These are phyloP conservation scores for Spisula solida DNA, from an alignment of 2,888 invertebrate genomes.

Conservation along the genomic window DNA sequence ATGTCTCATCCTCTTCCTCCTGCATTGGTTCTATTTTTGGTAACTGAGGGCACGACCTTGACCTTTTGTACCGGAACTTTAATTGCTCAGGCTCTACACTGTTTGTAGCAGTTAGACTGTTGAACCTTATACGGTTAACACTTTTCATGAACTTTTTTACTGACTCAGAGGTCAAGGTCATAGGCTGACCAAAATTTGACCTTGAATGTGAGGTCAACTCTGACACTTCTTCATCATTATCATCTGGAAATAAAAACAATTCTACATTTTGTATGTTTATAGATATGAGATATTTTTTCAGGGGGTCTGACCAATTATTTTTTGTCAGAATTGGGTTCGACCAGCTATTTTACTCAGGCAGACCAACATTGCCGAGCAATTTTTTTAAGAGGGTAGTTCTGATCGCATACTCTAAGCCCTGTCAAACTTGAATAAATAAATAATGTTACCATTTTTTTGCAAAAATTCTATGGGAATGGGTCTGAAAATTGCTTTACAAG, in stretches of 20 bases:
- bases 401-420: too few relatives aligned
- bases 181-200: slow-evolving; percentile 24
- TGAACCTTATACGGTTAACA: slow-evolving; percentile 84
- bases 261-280: too few relatives aligned
- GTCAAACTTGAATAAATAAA: too few relatives aligned
- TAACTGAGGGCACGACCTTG: slow-evolving; percentile 77
- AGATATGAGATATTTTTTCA: too few relatives aligned
- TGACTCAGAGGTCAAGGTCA: slow-evolving; percentile 81
- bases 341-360: too few relatives aligned
- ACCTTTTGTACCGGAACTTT: slow-evolving; percentile 66
- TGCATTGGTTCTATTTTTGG: slow-evolving; percentile 66
- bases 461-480: too few relatives aligned
- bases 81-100: slow-evolving; percentile 55
- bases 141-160: slow-evolving; percentile 85
- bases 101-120: slow-evolving; percentile 77
- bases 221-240: slow-evolving; percentile 79
- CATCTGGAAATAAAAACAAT: slow-evolving; percentile 62
- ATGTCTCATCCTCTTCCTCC: slow-evolving; percentile 67
- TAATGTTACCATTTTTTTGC: too few relatives aligned
- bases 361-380: too few relatives aligned
- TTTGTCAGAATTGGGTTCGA: too few relatives aligned
- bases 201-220: slow-evolving; percentile 71
- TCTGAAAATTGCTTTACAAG: too few relatives aligned
- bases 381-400: too few relatives aligned
- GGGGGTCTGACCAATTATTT: too few relatives aligned